Evolutionary conservation across 2,113 vertebrate species (phyloP), one percentile per base, ranked within the genome.

Genomic region (Damaliscus lunatus): DNA sequence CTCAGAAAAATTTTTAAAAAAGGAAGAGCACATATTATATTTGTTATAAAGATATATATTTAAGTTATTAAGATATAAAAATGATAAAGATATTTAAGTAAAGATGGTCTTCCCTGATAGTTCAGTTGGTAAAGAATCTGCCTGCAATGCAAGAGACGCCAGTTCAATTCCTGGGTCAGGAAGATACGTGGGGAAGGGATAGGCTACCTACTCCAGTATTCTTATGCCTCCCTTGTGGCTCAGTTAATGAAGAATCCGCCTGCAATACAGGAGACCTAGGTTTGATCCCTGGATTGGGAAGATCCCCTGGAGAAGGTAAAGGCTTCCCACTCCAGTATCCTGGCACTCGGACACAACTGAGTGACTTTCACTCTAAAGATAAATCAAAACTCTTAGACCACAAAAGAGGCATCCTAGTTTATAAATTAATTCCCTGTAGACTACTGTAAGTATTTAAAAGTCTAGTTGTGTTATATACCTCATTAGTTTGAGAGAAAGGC

Each of bases 111-210:
- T 71, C 67, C 4, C 67, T 23, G 9, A 40, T 23, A 23, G 10
- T 36, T 40, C 19, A 71, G n/a, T 40, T 71, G 17, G 67, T 71
- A 71, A 71, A 71, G 67, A 40, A 71, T 71, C 19, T 40, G 67
- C 4, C 9, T 71, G n/a, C 19, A 12, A 40, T 1, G 0, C 19
- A 36, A 23, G 67, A 71, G 67, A 23, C 0, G 0, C n/a, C 3
- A 0, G 5, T 36, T 40, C 19, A 36, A 23, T 6, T 71, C 67
- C 67, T 71, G 67, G 19, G 10, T 23, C 10, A 0, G n/a, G n/a
- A 71, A 71, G 67, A 71, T 23, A 12, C 0, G 19, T 71, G n/a
- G n/a, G n/a, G 10, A 71, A 71, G 67, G 67, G n/a, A 71, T 6
- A 71, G 67, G n/a, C n/a, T 40, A 23, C n/a, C n/a, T n/a, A 71